Evolutionary conservation across 2,113 vertebrate genomes (phyloP).

Genomic region (Phyllopteryx taeniolatus): DNA sequence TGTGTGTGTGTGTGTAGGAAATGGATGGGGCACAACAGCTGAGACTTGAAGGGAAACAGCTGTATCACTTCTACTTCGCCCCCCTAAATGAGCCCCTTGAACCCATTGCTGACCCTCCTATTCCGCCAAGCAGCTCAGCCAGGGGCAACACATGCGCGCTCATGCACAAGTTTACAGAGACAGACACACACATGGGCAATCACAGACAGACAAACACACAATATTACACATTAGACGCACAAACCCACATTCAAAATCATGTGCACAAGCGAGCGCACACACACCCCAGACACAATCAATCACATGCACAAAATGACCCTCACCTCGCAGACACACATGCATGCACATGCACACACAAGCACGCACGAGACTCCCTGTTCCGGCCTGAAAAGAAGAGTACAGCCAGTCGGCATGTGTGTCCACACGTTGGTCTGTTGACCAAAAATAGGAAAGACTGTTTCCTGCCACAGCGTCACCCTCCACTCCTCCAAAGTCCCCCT

Average conservation of each 20-base stretch:
- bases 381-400: slow-evolving; percentile 42
- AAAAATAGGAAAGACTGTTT: slow-evolving; percentile 69
- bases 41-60: slow-evolving; percentile 67
- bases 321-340: too few relatives aligned
- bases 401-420: slow-evolving; percentile 53
- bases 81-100: slow-evolving; percentile 50
- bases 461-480: slow-evolving; percentile 24
- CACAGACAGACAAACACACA: neutral
- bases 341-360: slow-evolving; percentile 13
- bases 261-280: too few relatives aligned
- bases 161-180: neutral
- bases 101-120: slow-evolving; percentile 35
- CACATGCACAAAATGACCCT: too few relatives aligned
- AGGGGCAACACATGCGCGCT: slow-evolving; percentile 18
- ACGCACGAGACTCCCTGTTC: slow-evolving; percentile 10
- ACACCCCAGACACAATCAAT: too few relatives aligned
- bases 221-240: neutral
- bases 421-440: slow-evolving; percentile 56
- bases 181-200: neutral
- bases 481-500: slow-evolving; percentile 10
- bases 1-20: slow-evolving; percentile 16
- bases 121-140: slow-evolving; percentile 36
- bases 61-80: slow-evolving; percentile 61
- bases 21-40: slow-evolving; percentile 70
- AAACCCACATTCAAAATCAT: too few relatives aligned